These are phyloP conservation scores for Pyrrhosoma nymphula DNA, from an alignment of 2,888 invertebrate species.

Conservation along the genomic window DNA sequence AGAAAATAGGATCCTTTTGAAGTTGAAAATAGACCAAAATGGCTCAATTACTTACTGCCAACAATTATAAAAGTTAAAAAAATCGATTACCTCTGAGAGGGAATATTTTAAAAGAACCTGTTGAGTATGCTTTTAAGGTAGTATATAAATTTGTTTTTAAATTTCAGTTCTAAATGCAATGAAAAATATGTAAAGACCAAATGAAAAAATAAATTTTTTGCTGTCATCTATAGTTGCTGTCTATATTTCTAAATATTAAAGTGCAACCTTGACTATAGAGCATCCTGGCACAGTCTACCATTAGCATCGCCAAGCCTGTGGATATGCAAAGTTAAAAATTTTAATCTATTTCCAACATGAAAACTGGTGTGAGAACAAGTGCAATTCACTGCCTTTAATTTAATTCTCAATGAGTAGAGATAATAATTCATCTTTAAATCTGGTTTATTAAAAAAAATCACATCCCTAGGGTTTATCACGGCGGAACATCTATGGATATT, in stretches of 20 bases:
- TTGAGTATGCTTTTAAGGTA: constrained; percentile 63
- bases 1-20: constrained; percentile 49
- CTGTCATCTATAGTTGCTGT: constrained; percentile 49
- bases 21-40: constrained; percentile 60
- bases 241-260: background rate
- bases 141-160: constrained; percentile 59
- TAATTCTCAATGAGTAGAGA: too few species aligned
- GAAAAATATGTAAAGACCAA: constrained; percentile 60
- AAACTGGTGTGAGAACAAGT: too few species aligned
- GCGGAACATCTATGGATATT: too few species aligned
- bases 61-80: constrained; percentile 50
- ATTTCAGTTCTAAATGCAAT: constrained; percentile 1
- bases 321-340: too few species aligned
- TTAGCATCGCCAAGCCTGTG: too few species aligned
- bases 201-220: constrained; percentile 61
- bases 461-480: too few species aligned
- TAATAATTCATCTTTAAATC: too few species aligned
- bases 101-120: constrained; percentile 65
- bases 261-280: background rate
- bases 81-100: constrained; percentile 64
- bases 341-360: too few species aligned
- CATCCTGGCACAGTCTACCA: background rate
- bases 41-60: constrained; percentile 67
- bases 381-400: too few species aligned
- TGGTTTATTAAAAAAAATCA: too few species aligned